Conservation (phyloP, 1,140 invertebrate genomes). For the Zaprionus lachaisei region DNA sequence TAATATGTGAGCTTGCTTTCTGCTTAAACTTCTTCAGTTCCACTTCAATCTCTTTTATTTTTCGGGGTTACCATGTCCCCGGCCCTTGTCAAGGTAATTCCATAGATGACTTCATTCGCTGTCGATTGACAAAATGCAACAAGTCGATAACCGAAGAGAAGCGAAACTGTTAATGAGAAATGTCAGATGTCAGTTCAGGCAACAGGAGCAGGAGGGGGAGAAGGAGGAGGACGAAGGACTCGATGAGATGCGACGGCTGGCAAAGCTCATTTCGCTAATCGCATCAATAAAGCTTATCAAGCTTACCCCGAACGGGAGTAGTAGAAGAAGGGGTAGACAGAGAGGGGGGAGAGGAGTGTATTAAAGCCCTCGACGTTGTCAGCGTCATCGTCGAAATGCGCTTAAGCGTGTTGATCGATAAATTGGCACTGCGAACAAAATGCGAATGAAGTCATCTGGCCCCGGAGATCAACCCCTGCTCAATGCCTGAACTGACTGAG, state of each 20-base stretch:
- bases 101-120: constrained; percentile 60
- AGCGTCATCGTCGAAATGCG: constrained; percentile 63
- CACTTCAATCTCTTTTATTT: neutral
- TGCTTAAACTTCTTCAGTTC: neutral
- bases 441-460: constrained; percentile 77
- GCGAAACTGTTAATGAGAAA: constrained; percentile 75
- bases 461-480: constrained; percentile 10
- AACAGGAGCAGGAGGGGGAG: neutral
- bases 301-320: constrained; percentile 32
- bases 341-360: constrained; percentile 30
- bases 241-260: constrained; percentile 18
- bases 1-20: fast-evolving
- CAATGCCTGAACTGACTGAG: neutral
- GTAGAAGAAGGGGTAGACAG: constrained; percentile 7
- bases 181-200: constrained; percentile 70
- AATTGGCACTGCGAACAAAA: constrained; percentile 75
- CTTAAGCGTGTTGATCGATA: constrained; percentile 81
- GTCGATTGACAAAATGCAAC: constrained; percentile 73
- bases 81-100: constrained; percentile 52
- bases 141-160: constrained; percentile 44
- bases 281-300: constrained; percentile 82
- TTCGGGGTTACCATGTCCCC: neutral
- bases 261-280: constrained; percentile 80
- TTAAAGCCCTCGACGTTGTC: constrained; percentile 65
- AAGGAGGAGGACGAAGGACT: neutral